phyloP scores from a whole-genome alignment of 2,888 invertebrate species.

The Carpatolechia fugitivella region DNA sequence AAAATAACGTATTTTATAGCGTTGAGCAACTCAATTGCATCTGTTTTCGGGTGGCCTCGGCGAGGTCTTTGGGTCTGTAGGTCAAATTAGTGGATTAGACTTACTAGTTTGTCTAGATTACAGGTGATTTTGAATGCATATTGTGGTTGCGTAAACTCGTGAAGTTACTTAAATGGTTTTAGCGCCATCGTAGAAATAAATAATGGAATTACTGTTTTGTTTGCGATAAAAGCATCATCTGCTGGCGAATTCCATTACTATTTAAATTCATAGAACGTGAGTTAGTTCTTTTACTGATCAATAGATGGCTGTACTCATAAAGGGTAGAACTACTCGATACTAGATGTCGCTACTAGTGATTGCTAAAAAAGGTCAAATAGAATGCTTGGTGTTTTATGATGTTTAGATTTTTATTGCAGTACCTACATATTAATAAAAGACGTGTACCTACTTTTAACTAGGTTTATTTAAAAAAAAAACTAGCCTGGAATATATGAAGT shows the following conservation, averaged over 20 bases:
- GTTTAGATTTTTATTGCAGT: too few relatives aligned
- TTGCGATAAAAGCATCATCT: neutral
- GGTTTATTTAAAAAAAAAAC: too few relatives aligned
- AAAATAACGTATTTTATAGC: conserved; percentile 5
- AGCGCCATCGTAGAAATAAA: neutral
- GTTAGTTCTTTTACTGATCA: conserved; percentile 11
- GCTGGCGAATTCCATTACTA: too few relatives aligned
- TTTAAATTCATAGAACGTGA: neutral
- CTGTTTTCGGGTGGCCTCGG: conserved; percentile 9
- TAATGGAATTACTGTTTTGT: too few relatives aligned
- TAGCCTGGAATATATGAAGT: too few relatives aligned
- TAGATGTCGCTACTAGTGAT: conserved; percentile 15
- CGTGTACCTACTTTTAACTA: too few relatives aligned
- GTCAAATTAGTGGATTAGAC: conserved; percentile 4
- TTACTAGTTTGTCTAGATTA: neutral
- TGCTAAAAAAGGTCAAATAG: too few relatives aligned
- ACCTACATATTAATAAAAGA: too few relatives aligned
- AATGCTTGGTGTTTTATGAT: too few relatives aligned
- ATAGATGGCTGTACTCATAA: conserved; percentile 17
- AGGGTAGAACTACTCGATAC: conserved; percentile 6
- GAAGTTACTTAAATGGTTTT: neutral
- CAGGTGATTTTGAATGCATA: neutral
- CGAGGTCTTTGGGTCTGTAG: conserved; percentile 18
- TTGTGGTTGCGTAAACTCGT: too few relatives aligned
- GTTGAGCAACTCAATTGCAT: conserved; percentile 16